Percentiles rank a stretch among this genome's conserved stretches.
These are phyloP conservation scores for Microctonus aethiopoides DNA, from an alignment of 2,888 invertebrate genomes.

Conservation along the genomic window DNA sequence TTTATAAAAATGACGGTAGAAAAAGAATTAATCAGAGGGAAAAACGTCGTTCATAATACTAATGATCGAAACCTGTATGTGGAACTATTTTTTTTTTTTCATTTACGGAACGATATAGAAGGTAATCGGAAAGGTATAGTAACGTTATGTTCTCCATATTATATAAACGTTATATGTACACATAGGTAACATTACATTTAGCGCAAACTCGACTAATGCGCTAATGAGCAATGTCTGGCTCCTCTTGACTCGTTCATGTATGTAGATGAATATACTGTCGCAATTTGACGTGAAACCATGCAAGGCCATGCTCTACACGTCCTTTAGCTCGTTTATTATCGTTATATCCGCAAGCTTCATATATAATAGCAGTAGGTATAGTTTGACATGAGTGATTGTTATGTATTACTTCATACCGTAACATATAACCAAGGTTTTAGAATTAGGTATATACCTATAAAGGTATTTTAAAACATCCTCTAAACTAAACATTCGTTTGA, in stretches of 20 bases:
- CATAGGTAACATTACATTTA: neutral
- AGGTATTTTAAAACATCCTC: neutral
- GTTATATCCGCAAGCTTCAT: slow-evolving; percentile 24
- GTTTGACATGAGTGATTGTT: slow-evolving; percentile 25
- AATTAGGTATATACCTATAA: neutral
- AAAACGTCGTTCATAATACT: too few relatives aligned
- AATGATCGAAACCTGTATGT: too few relatives aligned
- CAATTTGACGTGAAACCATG: slow-evolving; percentile 23
- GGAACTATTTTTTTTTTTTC: too few relatives aligned
- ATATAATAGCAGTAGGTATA: slow-evolving; percentile 7
- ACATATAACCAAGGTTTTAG: neutral
- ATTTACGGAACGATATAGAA: too few relatives aligned
- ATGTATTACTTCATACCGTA: neutral
- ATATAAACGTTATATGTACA: too few relatives aligned
- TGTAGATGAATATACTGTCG: slow-evolving; percentile 35
- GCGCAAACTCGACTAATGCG: slow-evolving; percentile 42
- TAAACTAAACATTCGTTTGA: neutral
- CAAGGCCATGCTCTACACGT: slow-evolving; percentile 29
- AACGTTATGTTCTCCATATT: too few relatives aligned
- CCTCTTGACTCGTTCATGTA: slow-evolving; percentile 14
- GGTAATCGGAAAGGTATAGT: too few relatives aligned
- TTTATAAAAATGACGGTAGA: too few relatives aligned
- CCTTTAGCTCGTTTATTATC: slow-evolving; percentile 32
- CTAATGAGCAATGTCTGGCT: slow-evolving; percentile 51
- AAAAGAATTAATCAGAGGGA: too few relatives aligned